Conservation (phyloP, 2,113 vertebrate genomes). For the Pithys albifrons region DNA sequence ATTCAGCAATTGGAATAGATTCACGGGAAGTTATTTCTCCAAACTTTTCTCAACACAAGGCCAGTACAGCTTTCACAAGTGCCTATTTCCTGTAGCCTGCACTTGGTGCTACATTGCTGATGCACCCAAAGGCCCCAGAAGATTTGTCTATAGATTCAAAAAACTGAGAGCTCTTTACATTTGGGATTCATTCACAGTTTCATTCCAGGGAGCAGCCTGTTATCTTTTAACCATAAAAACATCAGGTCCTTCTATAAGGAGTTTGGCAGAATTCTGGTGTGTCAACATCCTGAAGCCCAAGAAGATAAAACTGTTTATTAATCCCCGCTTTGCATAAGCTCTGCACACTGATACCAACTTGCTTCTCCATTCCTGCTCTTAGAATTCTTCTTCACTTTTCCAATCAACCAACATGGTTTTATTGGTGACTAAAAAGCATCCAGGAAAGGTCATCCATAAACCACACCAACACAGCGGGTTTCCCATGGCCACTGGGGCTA, state of each 20-base stretch:
- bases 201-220: background rate
- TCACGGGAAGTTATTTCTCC: background rate
- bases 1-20: background rate
- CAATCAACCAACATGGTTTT: background rate
- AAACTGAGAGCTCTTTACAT: background rate
- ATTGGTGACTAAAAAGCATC: background rate
- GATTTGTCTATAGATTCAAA: background rate
- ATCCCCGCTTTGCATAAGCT: background rate
- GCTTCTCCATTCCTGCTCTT: background rate
- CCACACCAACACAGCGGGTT: background rate
- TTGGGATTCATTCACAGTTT: background rate
- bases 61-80: background rate
- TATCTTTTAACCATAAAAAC: background rate
- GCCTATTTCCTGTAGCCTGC: background rate
- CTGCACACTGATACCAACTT: background rate
- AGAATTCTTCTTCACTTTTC: background rate
- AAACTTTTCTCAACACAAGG: background rate
- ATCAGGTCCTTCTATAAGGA: background rate
- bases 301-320: background rate
- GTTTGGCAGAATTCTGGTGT: background rate
- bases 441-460: constrained; percentile 19
- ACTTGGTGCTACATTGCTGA: background rate
- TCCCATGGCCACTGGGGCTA: background rate
- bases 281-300: background rate
- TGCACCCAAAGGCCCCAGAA: background rate